phyloP scores from a whole-genome alignment of 1,140 invertebrate species.

The Acromyrmex heyeri region DNA sequence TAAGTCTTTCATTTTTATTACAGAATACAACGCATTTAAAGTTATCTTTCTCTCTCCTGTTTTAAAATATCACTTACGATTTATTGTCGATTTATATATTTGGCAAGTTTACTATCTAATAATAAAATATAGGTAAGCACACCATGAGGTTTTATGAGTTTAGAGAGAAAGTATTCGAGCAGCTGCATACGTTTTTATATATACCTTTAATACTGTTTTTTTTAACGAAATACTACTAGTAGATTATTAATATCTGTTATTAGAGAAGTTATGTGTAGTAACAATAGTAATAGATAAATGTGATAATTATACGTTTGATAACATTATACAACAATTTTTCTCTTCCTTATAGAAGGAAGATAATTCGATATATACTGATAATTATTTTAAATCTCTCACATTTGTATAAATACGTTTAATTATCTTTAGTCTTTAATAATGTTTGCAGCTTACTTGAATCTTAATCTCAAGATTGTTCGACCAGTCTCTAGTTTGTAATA shows the following conservation, averaged over 20 bases:
- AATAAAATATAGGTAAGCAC: conserved; percentile 60
- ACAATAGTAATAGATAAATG: not conserved
- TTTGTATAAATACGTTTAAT: conserved; percentile 3
- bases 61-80: conserved; percentile 54
- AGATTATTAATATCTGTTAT: not conserved
- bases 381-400: conserved; percentile 1
- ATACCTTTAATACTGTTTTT: not conserved
- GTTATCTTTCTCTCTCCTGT: conserved; percentile 29
- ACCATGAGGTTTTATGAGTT: conserved; percentile 52
- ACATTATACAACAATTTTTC: conserved; percentile 13
- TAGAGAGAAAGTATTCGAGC: conserved; percentile 30
- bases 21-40: conserved; percentile 54
- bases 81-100: conserved; percentile 55
- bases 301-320: not conserved
- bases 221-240: not conserved
- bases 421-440: conserved; percentile 6
- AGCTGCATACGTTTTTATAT: conserved; percentile 23
- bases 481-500: conserved; percentile 56
- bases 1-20: conserved; percentile 53
- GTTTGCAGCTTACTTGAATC: conserved; percentile 26
- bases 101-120: conserved; percentile 60
- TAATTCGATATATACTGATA: not conserved
- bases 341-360: not conserved
- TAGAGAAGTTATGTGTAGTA: not conserved
- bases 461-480: conserved; percentile 54